phyloP scores from a whole-genome alignment of 2,113 vertebrate genomes.

The Heliornis fulica region DNA sequence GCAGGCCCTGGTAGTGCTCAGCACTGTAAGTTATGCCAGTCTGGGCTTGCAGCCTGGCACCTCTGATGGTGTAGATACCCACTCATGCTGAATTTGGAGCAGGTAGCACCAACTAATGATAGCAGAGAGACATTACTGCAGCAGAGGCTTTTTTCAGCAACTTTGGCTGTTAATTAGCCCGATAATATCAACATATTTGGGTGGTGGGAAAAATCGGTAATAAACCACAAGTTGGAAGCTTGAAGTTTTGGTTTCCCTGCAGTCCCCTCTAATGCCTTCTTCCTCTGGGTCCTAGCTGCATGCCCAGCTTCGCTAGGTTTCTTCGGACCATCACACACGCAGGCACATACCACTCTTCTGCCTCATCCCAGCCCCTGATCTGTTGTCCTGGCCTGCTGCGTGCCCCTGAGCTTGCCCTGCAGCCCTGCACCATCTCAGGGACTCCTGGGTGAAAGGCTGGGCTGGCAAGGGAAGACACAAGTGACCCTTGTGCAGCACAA shows the following conservation, averaged over 20 bases:
- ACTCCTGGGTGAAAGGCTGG: neutral
- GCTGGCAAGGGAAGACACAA: fast-evolving
- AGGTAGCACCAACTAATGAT: neutral
- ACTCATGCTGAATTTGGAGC: neutral
- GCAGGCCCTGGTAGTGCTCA: neutral
- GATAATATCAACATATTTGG: neutral
- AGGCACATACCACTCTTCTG: neutral
- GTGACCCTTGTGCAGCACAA: neutral
- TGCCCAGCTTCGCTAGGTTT: neutral
- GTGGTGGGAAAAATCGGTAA: neutral
- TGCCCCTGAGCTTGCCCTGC: neutral
- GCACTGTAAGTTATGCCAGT: neutral
- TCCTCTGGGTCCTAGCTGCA: neutral
- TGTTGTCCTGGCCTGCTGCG: neutral
- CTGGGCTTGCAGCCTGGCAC: neutral
- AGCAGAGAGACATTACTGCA: neutral
- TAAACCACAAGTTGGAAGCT: neutral
- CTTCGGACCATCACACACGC: neutral
- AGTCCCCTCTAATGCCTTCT: neutral
- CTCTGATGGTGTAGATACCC: neutral
- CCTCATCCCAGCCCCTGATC: neutral
- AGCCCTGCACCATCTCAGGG: neutral
- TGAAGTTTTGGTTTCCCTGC: neutral
- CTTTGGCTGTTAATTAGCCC: neutral
- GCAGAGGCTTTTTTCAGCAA: neutral